Conservation (phyloP, 2,888 invertebrate genomes). For the Himalopsyche japonica region DNA sequence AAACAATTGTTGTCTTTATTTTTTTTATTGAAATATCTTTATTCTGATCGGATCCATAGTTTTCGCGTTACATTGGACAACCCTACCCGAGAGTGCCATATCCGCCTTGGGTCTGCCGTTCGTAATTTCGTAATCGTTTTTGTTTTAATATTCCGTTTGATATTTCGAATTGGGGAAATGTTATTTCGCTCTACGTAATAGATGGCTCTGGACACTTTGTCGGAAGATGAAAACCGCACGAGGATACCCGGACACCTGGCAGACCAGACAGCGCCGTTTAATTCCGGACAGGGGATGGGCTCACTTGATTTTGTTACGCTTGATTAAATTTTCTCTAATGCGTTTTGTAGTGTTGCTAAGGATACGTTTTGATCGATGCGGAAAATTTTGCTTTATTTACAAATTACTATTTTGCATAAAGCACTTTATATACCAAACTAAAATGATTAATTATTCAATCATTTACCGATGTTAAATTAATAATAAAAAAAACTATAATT, state of each 20-base stretch:
- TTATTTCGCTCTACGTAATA: slow-evolving; percentile 40
- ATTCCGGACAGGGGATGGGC: slow-evolving; percentile 15
- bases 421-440: too few species aligned
- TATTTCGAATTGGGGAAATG: slow-evolving; percentile 35
- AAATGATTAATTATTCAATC: too few species aligned
- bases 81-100: neutral
- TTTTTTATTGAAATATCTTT: too few species aligned
- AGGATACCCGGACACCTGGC: neutral
- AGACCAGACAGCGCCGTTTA: slow-evolving; percentile 28
- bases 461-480: too few species aligned
- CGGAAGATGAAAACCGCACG: slow-evolving; percentile 38
- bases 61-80: neutral
- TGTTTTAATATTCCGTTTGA: slow-evolving; percentile 42
- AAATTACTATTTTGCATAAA: neutral
- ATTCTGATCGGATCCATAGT: neutral
- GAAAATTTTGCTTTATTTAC: neutral
- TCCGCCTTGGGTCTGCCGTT: neutral
- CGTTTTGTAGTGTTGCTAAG: slow-evolving; percentile 2
- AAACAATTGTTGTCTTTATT: too few species aligned
- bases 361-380: neutral
- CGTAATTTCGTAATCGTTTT: slow-evolving; percentile 41
- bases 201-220: slow-evolving; percentile 35
- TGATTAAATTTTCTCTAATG: slow-evolving; percentile 40
- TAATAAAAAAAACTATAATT: too few species aligned
- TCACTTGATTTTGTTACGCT: slow-evolving; percentile 38